Evolutionary conservation across 1,140 invertebrate genomes (phyloP).

Genomic region (Drosophila kohkoa): DNA sequence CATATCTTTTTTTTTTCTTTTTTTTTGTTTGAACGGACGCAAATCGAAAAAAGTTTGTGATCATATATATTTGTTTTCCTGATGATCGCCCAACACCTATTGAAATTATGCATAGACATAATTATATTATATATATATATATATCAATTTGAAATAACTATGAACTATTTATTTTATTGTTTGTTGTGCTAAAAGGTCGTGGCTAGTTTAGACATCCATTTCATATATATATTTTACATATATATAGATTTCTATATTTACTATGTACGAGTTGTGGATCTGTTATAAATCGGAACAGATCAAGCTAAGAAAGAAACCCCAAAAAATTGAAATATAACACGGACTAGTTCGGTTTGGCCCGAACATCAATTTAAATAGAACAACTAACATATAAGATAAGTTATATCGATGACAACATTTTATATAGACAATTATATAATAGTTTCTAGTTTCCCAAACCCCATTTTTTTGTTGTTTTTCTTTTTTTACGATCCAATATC

Average conservation of each 20-base stretch:
- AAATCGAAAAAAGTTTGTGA: constrained; percentile 10
- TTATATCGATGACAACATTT: constrained; percentile 44
- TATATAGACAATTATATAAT: constrained; percentile 72
- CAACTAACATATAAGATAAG: constrained; percentile 55
- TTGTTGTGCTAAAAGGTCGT: constrained; percentile 48
- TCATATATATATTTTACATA: constrained; percentile 1
- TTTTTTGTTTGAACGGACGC: constrained; percentile 23
- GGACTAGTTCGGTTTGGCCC: constrained; percentile 42
- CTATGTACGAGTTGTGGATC: constrained; percentile 19
- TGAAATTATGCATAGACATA: constrained; percentile 18
- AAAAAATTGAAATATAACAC: constrained; percentile 54
- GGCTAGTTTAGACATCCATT: constrained; percentile 62
- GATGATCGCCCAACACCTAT: constrained; percentile 39
- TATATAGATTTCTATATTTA: constrained; percentile 38
- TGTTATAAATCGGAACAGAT: constrained; percentile 15
- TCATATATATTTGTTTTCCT: constrained; percentile 20
- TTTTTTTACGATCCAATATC: constrained; percentile 65
- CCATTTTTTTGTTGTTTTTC: constrained; percentile 40
- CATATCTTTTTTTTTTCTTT: neutral
- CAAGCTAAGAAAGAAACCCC: constrained; percentile 28
- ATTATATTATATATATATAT: constrained; percentile 8
- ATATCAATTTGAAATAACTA: constrained; percentile 43
- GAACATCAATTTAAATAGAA: constrained; percentile 63
- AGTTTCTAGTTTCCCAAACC: constrained; percentile 73
- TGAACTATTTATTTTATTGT: constrained; percentile 42